Conservation (phyloP, 2,797 vertebrate genomes). For the Takifugu rubripes region DNA sequence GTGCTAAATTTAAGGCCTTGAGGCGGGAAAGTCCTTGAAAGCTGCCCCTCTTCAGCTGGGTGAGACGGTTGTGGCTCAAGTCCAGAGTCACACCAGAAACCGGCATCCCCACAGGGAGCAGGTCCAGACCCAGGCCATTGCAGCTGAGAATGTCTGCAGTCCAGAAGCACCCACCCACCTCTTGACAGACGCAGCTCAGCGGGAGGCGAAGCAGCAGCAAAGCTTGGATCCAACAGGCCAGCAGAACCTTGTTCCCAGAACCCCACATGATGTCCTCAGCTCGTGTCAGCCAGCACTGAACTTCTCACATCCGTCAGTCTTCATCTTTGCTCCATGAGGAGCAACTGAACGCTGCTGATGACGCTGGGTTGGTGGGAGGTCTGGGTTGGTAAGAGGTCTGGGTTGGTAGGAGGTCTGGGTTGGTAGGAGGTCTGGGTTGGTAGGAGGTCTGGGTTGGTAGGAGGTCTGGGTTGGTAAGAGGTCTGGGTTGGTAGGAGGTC, state of each 20-base stretch:
- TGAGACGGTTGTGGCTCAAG: slow-evolving; percentile 85
- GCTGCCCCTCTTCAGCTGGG: slow-evolving; percentile 65
- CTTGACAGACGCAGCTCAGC: slow-evolving; percentile 42
- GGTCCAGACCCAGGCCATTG: slow-evolving; percentile 65
- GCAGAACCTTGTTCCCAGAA: neutral
- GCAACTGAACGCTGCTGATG: too few species aligned
- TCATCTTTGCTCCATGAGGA: too few species aligned
- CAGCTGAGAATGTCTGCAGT: slow-evolving; percentile 90
- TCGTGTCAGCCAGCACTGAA: too few species aligned
- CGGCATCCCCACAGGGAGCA: slow-evolving; percentile 72
- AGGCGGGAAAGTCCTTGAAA: slow-evolving; percentile 78
- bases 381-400: too few species aligned
- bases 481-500: too few species aligned
- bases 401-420: too few species aligned
- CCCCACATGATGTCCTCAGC: neutral
- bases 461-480: too few species aligned
- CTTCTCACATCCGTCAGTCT: too few species aligned
- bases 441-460: too few species aligned
- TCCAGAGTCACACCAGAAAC: slow-evolving; percentile 76
- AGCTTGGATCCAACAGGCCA: neutral
- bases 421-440: too few species aligned
- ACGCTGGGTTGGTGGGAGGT: too few species aligned
- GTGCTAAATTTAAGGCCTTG: slow-evolving; percentile 75
- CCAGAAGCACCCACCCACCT: slow-evolving; percentile 73
- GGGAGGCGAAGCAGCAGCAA: slow-evolving; percentile 31